A percentile compares a stretch with the other conserved stretches of the same genome.
Evolutionary conservation across 2,113 vertebrate species (phyloP).

Genomic region (Lepisosteus oculatus): DNA sequence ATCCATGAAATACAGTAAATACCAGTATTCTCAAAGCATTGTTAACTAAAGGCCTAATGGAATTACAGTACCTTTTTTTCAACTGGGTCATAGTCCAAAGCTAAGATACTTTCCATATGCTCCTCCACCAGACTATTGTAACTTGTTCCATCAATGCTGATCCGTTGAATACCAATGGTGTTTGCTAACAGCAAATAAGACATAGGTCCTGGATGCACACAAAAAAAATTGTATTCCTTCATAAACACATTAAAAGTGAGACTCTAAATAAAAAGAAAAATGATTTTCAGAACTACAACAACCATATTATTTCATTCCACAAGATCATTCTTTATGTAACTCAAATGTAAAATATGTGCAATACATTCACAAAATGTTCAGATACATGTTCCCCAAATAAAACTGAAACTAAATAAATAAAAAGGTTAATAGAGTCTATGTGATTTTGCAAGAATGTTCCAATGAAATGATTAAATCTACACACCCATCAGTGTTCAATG

Average conservation of each 20-base stretch:
- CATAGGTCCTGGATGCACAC: slow-evolving; percentile 66
- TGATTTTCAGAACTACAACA: no score
- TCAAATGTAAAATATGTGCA: no score
- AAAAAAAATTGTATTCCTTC: slow-evolving; percentile 19
- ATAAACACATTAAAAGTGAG: neutral
- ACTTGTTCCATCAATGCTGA: slow-evolving; percentile 73
- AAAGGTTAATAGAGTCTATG: no score
- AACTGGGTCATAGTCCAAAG: slow-evolving; percentile 85
- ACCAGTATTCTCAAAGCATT: slow-evolving; percentile 39
- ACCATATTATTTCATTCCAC: no score
- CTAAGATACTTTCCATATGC: slow-evolving; percentile 77
- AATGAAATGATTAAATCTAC: no score
- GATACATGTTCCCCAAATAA: no score
- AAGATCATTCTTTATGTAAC: no score
- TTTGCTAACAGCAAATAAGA: slow-evolving; percentile 82
- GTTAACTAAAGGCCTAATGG: slow-evolving; percentile 29
- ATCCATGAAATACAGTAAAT: no score
- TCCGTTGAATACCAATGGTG: slow-evolving; percentile 69
- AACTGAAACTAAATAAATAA: no score
- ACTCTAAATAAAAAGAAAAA: neutral
- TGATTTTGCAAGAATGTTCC: no score
- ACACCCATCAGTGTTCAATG: no score
- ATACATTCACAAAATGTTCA: no score
- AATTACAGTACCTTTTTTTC: slow-evolving; percentile 75
- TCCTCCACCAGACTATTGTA: slow-evolving; percentile 69